These are phyloP conservation scores for Nibea coibor DNA, from an alignment of 2,113 vertebrate species.

Conservation along the genomic window DNA sequence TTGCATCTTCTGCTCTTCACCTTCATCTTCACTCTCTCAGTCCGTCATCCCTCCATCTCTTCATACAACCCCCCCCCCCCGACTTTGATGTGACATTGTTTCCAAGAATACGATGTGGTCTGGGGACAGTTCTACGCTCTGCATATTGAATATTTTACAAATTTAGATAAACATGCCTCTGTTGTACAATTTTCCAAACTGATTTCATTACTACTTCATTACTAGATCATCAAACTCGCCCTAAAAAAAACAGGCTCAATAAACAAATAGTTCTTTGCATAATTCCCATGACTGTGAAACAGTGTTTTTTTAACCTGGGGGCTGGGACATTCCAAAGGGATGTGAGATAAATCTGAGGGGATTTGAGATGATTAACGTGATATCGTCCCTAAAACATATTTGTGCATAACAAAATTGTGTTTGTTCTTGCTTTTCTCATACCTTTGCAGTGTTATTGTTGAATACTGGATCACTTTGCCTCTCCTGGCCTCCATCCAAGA, in stretches of 20 bases:
- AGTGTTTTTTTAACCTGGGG: not conserved
- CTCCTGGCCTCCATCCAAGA: constrained; percentile 1
- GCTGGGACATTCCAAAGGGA: not conserved
- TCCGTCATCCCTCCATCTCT: not conserved
- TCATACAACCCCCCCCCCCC: not conserved
- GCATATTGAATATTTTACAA: not conserved
- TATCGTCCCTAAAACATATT: not conserved
- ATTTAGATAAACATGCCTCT: constrained; percentile 7
- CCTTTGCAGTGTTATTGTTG: not conserved
- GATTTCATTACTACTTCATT: not conserved
- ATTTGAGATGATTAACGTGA: not conserved
- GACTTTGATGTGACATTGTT: constrained; percentile 53
- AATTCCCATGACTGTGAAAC: constrained; percentile 1
- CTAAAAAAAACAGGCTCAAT: constrained; percentile 5
- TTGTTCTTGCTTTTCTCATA: not conserved
- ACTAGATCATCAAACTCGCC: not conserved
- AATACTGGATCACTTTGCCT: not conserved
- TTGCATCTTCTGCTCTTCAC: constrained; percentile 31
- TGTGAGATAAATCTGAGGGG: not conserved
- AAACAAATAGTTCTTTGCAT: not conserved
- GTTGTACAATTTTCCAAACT: not conserved
- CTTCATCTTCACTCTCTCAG: constrained; percentile 32
- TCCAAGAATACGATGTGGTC: constrained; percentile 15
- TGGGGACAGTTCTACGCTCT: not conserved
- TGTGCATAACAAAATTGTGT: not conserved